Percentiles rank a stretch among this genome's conserved stretches.
phyloP scores from a whole-genome alignment of 2,797 vertebrate genomes.

The Denticeps clupeoides region DNA sequence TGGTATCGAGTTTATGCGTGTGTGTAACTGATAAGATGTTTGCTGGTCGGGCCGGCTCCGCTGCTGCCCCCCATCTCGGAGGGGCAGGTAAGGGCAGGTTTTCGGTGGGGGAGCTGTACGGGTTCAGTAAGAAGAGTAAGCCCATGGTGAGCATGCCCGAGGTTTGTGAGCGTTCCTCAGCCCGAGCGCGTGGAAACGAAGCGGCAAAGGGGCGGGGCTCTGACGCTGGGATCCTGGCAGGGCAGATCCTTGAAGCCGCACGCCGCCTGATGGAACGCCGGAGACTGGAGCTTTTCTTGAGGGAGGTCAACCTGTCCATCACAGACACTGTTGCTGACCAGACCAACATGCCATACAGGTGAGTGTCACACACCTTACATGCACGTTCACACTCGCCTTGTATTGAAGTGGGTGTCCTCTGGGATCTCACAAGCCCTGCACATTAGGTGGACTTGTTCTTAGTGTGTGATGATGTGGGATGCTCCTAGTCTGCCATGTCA shows the following conservation, averaged over 20 bases:
- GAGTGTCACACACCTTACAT: not conserved
- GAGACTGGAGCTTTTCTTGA: slow-evolving; percentile 41
- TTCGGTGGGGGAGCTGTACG: not conserved
- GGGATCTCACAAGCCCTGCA: too few species aligned
- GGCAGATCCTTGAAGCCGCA: slow-evolving; percentile 19
- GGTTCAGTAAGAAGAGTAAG: not conserved
- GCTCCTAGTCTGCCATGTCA: too few species aligned
- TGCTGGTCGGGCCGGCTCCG: not conserved
- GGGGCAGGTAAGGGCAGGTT: not conserved
- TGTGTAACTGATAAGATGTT: not conserved
- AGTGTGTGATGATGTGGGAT: too few species aligned
- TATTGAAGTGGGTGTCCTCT: too few species aligned
- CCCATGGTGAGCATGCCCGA: too few species aligned
- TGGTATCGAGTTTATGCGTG: not conserved
- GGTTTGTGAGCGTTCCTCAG: not conserved
- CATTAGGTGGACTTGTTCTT: too few species aligned
- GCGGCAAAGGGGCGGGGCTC: not conserved
- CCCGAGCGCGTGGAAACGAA: not conserved
- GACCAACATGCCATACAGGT: slow-evolving; percentile 39
- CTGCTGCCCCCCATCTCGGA: not conserved
- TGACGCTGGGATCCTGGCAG: not conserved
- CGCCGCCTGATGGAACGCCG: slow-evolving; percentile 42
- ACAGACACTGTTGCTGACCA: slow-evolving; percentile 9
- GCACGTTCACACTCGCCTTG: too few species aligned
- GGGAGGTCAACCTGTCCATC: slow-evolving; percentile 26